A percentile compares a stretch with the other conserved stretches of the same genome.
These are phyloP conservation scores for Corella eumyota DNA, from an alignment of 23 tunicate genomes.

Conservation along the genomic window DNA sequence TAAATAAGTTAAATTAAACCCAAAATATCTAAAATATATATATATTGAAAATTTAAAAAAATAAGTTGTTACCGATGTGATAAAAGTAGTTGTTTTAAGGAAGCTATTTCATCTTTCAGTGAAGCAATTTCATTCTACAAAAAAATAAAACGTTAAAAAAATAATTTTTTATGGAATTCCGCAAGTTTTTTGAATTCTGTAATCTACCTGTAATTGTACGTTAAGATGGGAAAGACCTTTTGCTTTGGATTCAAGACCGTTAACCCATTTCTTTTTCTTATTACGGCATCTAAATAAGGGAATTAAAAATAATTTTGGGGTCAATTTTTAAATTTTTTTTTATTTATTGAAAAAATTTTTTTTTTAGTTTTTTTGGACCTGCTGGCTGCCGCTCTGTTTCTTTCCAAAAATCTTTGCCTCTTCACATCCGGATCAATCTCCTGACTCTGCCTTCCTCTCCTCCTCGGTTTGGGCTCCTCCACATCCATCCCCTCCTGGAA, in stretches of 20 bases:
- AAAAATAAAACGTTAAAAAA: too few relatives aligned
- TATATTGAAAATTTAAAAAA: not conserved
- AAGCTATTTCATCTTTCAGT: slow-evolving; percentile 82
- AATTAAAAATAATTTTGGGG: not conserved
- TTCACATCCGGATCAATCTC: slow-evolving; percentile 81
- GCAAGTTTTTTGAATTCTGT: too few relatives aligned
- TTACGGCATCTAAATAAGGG: slow-evolving; percentile 50
- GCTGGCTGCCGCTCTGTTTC: slow-evolving; percentile 95
- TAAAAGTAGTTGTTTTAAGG: slow-evolving; percentile 74
- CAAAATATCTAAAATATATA: not conserved
- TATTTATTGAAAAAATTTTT: not conserved
- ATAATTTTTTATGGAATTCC: too few relatives aligned
- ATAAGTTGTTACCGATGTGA: slow-evolving; percentile 86
- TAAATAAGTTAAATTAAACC: too few relatives aligned
- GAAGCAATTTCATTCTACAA: slow-evolving; percentile 77
- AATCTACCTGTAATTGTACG: slow-evolving; percentile 54
- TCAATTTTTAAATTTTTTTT: not conserved
- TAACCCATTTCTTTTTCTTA: slow-evolving; percentile 87
- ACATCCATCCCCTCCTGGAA: slow-evolving; percentile 7
- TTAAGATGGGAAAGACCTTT: slow-evolving; percentile 57
- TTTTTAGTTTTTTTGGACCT: too few relatives aligned
- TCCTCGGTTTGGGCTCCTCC: slow-evolving; percentile 6
- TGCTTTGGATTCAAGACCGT: slow-evolving; percentile 75
- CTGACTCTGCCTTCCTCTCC: slow-evolving; percentile 60
- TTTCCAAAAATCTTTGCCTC: slow-evolving; percentile 71